Percentiles rank a stretch among this genome's conserved stretches.
These are phyloP conservation scores for Patiria miniata DNA, from an alignment of 35 echinoderm and acorn worm genomes.

Conservation along the genomic window DNA sequence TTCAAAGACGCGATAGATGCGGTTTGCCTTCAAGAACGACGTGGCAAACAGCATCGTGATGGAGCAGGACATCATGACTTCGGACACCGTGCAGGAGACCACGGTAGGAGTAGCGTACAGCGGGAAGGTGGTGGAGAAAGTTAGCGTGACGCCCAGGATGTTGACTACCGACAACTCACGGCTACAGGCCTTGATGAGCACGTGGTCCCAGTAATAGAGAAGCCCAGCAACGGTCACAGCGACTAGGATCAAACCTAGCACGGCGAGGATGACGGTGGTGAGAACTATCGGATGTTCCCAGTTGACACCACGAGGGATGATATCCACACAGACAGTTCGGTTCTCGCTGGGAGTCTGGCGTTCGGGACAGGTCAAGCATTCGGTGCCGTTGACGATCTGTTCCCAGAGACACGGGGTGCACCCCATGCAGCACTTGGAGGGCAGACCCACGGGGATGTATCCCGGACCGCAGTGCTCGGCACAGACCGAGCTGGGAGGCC, in stretches of 20 bases:
- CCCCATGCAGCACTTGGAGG: slow-evolving; percentile 22
- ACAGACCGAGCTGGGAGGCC: slow-evolving; percentile 1
- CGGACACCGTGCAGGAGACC: background rate
- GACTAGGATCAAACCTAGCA: background rate
- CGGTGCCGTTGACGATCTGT: slow-evolving; percentile 24
- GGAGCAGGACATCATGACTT: background rate
- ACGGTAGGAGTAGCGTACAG: background rate
- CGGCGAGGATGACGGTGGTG: background rate
- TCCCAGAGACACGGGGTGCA: background rate
- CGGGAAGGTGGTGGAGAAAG: background rate
- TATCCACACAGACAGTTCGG: background rate
- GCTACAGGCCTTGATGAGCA: slow-evolving; percentile 18
- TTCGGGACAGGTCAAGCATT: background rate
- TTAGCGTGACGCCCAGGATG: background rate
- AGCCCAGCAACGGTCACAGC: background rate
- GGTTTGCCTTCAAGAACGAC: slow-evolving; percentile 1
- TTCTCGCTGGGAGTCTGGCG: background rate
- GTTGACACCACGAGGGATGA: background rate
- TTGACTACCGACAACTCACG: slow-evolving; percentile 30
- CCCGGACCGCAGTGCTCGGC: background rate
- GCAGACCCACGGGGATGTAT: background rate
- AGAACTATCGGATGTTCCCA: background rate
- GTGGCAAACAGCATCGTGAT: slow-evolving; percentile 5
- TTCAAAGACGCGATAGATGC: slow-evolving; percentile 45
- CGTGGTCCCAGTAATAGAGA: background rate